Evolutionary conservation across 2,113 vertebrate genomes (phyloP).

Genomic region (Stigmatopora argus): DNA sequence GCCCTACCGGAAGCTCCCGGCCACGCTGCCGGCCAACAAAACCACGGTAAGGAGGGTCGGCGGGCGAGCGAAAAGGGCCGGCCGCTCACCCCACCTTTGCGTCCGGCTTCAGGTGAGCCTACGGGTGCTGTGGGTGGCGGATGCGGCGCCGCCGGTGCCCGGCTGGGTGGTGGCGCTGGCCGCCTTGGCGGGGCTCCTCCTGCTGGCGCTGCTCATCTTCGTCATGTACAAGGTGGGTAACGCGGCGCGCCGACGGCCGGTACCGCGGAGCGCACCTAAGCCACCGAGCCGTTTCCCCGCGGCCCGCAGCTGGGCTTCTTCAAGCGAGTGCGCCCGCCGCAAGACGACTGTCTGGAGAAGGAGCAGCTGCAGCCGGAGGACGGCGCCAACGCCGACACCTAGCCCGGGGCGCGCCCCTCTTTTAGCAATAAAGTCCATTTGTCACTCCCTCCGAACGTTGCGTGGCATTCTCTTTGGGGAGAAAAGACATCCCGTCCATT

Average conservation of each 20-base stretch:
- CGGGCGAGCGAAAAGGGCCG: not conserved
- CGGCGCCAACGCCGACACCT: constrained; percentile 89
- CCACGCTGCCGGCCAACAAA: constrained; percentile 81
- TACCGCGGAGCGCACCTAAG: too few relatives aligned
- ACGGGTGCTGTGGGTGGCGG: constrained; percentile 85
- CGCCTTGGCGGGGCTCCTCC: constrained; percentile 85
- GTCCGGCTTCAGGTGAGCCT: constrained; percentile 75
- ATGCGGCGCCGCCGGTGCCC: constrained; percentile 76
- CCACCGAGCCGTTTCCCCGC: too few relatives aligned
- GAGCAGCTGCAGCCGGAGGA: constrained; percentile 94
- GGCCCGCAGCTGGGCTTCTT: constrained; percentile 87
- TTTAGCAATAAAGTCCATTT: not conserved
- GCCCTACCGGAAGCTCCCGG: constrained; percentile 87
- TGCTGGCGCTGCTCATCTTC: constrained; percentile 90
- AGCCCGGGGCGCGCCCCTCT: not conserved
- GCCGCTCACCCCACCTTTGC: not conserved
- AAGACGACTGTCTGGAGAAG: constrained; percentile 86
- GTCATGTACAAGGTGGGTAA: constrained; percentile 91
- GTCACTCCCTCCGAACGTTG: too few relatives aligned
- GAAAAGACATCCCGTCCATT: too few relatives aligned
- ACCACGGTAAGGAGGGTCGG: constrained; percentile 76
- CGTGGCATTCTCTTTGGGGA: too few relatives aligned
- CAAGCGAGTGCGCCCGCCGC: constrained; percentile 91
- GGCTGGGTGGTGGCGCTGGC: constrained; percentile 93
- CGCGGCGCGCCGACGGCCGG: not conserved